Conservation (phyloP, 2,888 invertebrate species). For the Meiosimyza platycephala region DNA sequence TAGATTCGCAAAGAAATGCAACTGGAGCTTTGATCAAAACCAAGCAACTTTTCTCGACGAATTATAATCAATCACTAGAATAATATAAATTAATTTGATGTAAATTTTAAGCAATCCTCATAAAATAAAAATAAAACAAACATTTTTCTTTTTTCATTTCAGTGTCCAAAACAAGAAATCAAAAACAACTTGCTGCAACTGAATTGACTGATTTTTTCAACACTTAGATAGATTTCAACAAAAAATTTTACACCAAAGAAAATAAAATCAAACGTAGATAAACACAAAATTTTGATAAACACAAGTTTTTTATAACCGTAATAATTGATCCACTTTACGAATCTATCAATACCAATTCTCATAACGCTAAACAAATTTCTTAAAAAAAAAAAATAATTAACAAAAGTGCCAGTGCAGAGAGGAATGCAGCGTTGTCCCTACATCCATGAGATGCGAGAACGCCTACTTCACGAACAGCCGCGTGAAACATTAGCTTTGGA, state of each 20-base stretch:
- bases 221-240: slow-evolving; percentile 30
- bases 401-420: slow-evolving; percentile 39
- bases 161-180: slow-evolving; percentile 50
- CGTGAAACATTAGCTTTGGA: slow-evolving; percentile 76
- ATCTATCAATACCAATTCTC: slow-evolving; percentile 7
- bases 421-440: slow-evolving; percentile 81
- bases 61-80: too few species aligned
- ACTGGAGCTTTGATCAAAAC: too few species aligned
- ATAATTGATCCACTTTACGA: slow-evolving; percentile 7
- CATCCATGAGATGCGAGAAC: slow-evolving; percentile 94
- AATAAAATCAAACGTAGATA: slow-evolving; percentile 29
- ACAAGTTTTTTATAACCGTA: slow-evolving; percentile 13
- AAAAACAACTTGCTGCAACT: slow-evolving; percentile 52
- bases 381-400: slow-evolving; percentile 14
- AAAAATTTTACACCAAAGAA: slow-evolving; percentile 23
- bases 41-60: too few species aligned
- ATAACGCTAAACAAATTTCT: slow-evolving; percentile 16
- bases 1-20: too few species aligned
- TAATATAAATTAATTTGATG: too few species aligned
- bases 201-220: slow-evolving; percentile 58
- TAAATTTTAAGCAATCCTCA: background rate
- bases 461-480: slow-evolving; percentile 78
- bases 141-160: slow-evolving; percentile 42
- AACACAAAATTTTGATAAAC: slow-evolving; percentile 28
- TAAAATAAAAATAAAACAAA: too few species aligned